Base-by-base conservation (phyloP, 2,888 invertebrate genomes). In the Epistrophe grossulariae region DNA sequence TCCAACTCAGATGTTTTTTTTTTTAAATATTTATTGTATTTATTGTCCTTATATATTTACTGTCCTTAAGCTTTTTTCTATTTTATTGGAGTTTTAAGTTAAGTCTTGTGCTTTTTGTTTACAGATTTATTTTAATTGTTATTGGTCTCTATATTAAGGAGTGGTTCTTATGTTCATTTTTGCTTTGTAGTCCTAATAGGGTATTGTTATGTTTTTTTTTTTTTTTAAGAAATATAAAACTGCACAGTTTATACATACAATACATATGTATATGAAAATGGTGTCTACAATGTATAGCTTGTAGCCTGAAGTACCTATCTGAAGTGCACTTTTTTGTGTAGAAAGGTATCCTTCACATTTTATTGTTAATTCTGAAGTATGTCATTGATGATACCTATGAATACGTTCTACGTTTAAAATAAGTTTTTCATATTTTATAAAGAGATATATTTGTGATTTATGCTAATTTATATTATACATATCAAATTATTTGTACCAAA, bases 101-200 rank as follows among this genome's bases (percentile, higher is more conserved):
- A n/a, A 57, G 57, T 59, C 3, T 17, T 59, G 35, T 38, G 11
- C 17, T 59, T 35, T 59, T 38, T 38, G 35, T 59, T 35, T 35
- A 55, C 17, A 59, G 35, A 59, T 59, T 59, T 11, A 59, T 59
- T 59, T 59, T 35, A 59, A 59, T 59, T 59, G 17, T 38, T 59
- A 17, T 59, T 59, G 35, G 35, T 59, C 38, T 59, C 1, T 24
- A 24, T 24, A 6, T 7, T 8, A 4, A 55, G 28, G 28, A 31
- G 52, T 2, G 28, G 15, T 52, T 8, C 55, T 55, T 55, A 2
- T 28, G 7, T 13, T 40, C 4, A 9, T 55, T 19, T 55, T 15
- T 28, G 28, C 28, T 13, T 28, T 15, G 1, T 6, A 13, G 28
- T 55, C 4, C 28, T 55, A 9, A 55, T 28, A 28, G 55, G 55